Base-by-base conservation (phyloP, 2,888 invertebrate genomes). In the Agrenia bidenticulata region DNA sequence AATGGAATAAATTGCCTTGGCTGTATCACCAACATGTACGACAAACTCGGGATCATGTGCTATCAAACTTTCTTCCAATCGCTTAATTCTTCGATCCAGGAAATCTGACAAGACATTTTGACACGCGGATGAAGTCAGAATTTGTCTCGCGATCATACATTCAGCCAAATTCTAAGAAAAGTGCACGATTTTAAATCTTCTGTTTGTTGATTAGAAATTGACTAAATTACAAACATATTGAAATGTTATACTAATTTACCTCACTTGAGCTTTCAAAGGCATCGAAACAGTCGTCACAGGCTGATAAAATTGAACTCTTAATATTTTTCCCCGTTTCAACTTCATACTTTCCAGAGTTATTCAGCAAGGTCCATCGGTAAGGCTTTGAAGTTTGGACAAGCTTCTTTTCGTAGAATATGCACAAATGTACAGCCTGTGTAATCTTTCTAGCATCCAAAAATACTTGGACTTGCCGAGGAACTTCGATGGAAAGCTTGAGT, bases 91-190 rank as follows among this genome's bases (percentile, higher is more conserved):
- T 13, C 61, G 53, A 2, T 58, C 32, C 17, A 75, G 63, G 15
- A 73, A 62, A n/a, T 63, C 62, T 15, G 54, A 56, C 5, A 75
- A 24, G 7, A 69, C 61, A 7, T 55, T 61, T 53, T 66, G 63
- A 32, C 67, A 66, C 0, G 69, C 26, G 1, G 41, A 26, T 15
- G 58, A 45, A 1, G 50, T 58, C 15, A 75, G 60, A 9, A 74
- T 63, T 60, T 73, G 72, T 15, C 72, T 66, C 1, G 59, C 61
- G 2, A 70, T 60, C 11, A 75, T 64, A 56, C 69, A 64, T 53
- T 75, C 75, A 0, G 73, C 66, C 26, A 75, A 42, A 57, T 66
- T 70, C 73, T 75, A 55, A 9, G n/a, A n/a, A 60, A 67, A 62
- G n/a, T 13, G 2, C 4, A 26, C 15, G 21, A 55, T n/a, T 45